A percentile compares a stretch with the other conserved stretches of the same genome.
Evolutionary conservation across 2,888 invertebrate species (phyloP).

Genomic region (Calameuta pallipes): DNA sequence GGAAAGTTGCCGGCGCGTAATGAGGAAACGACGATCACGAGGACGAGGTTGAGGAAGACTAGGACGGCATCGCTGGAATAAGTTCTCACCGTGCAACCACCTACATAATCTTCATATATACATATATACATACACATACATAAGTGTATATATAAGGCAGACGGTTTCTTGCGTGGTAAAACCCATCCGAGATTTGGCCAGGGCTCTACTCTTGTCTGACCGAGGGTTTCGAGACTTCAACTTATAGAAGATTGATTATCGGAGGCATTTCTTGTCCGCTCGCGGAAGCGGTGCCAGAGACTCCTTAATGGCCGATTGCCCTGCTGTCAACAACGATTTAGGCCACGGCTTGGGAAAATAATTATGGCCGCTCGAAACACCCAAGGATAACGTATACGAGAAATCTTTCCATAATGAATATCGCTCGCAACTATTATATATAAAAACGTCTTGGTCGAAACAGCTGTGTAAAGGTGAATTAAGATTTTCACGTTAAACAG

Average conservation of each 20-base stretch:
- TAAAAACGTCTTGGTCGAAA: background rate
- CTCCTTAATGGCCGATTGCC: constrained; percentile 52
- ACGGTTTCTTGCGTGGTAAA: constrained; percentile 14
- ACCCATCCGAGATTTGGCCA: constrained; percentile 11
- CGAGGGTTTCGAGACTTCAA: constrained; percentile 39
- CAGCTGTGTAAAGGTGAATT: background rate
- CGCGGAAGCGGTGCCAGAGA: constrained; percentile 29
- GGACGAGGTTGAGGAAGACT: background rate
- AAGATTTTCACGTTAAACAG: background rate
- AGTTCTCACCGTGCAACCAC: background rate
- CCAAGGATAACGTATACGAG: background rate
- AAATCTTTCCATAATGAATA: background rate
- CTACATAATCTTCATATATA: background rate
- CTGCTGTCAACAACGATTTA: constrained; percentile 44
- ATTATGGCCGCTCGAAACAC: background rate
- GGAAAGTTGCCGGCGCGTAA: constrained; percentile 6
- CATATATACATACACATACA: background rate
- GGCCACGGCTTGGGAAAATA: background rate
- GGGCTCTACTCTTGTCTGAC: constrained; percentile 6
- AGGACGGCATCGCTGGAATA: background rate
- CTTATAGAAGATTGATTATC: constrained; percentile 54
- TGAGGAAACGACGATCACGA: background rate
- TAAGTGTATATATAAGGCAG: constrained; percentile 5
- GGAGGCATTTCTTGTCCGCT: constrained; percentile 30
- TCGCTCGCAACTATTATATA: background rate